Evolutionary conservation across 2,888 invertebrate genomes (phyloP).

Genomic region (Magallana nippona): DNA sequence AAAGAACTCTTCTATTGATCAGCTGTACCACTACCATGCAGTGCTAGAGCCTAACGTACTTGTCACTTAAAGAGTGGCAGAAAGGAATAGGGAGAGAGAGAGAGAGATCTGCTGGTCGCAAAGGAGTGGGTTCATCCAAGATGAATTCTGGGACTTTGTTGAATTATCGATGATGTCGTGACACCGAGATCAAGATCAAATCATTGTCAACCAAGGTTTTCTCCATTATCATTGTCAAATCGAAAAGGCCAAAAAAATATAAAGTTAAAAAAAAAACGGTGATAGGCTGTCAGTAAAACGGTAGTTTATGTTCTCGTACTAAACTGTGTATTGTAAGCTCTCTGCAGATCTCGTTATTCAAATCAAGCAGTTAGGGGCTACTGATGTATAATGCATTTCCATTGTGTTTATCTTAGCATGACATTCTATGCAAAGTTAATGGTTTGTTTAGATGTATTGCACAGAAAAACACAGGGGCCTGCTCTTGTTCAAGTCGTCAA

Average conservation of each 20-base stretch:
- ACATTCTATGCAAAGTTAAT: slow-evolving; percentile 31
- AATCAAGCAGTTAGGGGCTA: slow-evolving; percentile 1
- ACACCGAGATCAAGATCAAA: neutral
- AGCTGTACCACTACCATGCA: neutral
- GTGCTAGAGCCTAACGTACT: too few species aligned
- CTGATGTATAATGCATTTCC: slow-evolving; percentile 3
- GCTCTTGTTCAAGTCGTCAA: slow-evolving; percentile 30
- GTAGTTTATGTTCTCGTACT: neutral
- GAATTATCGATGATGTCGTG: slow-evolving; percentile 7
- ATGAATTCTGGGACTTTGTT: neutral
- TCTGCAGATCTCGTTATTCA: slow-evolving; percentile 10
- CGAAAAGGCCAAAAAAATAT: too few species aligned
- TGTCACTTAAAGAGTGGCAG: too few species aligned
- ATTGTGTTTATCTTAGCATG: slow-evolving; percentile 25
- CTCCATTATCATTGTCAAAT: neutral
- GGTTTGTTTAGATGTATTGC: slow-evolving; percentile 33
- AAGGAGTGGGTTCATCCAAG: neutral
- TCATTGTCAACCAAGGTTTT: neutral
- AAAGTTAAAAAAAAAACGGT: too few species aligned
- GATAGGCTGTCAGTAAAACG: too few species aligned
- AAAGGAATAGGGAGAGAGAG: too few species aligned
- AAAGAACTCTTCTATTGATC: slow-evolving; percentile 5
- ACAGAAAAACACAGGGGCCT: slow-evolving; percentile 13
- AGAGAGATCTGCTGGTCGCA: too few species aligned
- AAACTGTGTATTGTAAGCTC: neutral